These are phyloP conservation scores for Lacerta agilis DNA, from an alignment of 2,797 vertebrate genomes.

Conservation along the genomic window DNA sequence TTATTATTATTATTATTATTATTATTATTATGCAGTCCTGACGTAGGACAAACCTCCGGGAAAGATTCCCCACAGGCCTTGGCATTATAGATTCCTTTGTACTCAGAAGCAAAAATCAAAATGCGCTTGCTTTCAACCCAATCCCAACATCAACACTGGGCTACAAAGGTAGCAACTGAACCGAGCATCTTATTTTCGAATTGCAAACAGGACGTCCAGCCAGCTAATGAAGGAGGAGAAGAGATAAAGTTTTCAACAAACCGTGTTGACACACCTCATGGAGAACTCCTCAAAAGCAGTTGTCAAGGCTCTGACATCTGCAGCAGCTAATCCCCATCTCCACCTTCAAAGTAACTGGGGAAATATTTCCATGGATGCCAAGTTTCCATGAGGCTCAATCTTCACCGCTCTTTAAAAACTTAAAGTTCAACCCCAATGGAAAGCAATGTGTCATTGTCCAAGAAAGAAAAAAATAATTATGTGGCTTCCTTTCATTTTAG, in stretches of 20 bases:
- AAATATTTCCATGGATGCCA: conserved; percentile 14
- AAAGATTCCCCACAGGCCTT: not conserved
- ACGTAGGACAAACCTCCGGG: not conserved
- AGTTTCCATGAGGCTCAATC: not conserved
- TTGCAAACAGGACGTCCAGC: not conserved
- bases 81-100: not conserved
- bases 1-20: no score
- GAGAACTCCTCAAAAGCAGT: not conserved
- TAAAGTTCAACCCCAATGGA: not conserved
- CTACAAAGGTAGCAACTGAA: not conserved
- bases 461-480: not conserved
- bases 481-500: not conserved
- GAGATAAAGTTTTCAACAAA: not conserved
- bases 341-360: conserved; percentile 6
- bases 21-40: not conserved
- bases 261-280: not conserved
- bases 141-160: no score
- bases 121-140: not conserved
- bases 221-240: not conserved
- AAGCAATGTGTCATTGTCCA: conserved; percentile 4
- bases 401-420: not conserved
- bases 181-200: not conserved
- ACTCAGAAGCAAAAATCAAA: not conserved
- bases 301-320: not conserved
- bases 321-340: not conserved